phyloP scores from a whole-genome alignment of 23 tunicate species.

The Ciona savignyi region DNA sequence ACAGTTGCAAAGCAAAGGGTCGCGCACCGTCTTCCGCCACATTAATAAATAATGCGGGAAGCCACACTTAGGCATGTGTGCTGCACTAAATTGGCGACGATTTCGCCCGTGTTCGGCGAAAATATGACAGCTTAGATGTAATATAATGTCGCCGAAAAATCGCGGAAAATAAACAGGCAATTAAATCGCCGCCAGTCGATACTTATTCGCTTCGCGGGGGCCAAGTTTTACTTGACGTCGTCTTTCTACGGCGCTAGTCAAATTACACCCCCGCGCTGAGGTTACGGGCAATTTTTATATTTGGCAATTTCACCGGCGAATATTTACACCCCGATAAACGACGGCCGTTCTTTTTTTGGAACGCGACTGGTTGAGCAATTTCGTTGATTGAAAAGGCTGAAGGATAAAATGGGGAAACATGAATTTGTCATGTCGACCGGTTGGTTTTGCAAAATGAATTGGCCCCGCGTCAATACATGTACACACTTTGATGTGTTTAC shows the following conservation, averaged over 20 bases:
- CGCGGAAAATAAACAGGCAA: background rate
- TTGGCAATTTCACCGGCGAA: too few relatives aligned
- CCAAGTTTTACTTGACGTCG: background rate
- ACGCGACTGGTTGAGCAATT: too few relatives aligned
- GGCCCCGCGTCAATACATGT: too few relatives aligned
- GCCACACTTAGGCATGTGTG: conserved; percentile 6
- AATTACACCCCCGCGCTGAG: background rate
- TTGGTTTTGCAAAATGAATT: too few relatives aligned
- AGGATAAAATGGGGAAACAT: too few relatives aligned
- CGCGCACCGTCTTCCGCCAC: background rate
- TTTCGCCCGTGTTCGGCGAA: conserved; percentile 10
- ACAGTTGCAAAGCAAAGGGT: background rate
- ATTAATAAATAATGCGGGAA: background rate
- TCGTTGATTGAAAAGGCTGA: too few relatives aligned
- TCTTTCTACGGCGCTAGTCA: background rate
- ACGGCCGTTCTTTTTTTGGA: too few relatives aligned
- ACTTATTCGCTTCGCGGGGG: background rate
- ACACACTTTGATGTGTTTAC: too few relatives aligned
- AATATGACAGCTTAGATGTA: background rate
- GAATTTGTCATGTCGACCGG: too few relatives aligned
- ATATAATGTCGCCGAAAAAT: background rate
- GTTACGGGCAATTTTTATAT: too few relatives aligned
- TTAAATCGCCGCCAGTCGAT: background rate
- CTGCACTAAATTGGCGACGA: background rate
- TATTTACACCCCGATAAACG: too few relatives aligned